Evolutionary conservation across 2,113 vertebrate species (phyloP).

Genomic region (Anguilla rostrata): DNA sequence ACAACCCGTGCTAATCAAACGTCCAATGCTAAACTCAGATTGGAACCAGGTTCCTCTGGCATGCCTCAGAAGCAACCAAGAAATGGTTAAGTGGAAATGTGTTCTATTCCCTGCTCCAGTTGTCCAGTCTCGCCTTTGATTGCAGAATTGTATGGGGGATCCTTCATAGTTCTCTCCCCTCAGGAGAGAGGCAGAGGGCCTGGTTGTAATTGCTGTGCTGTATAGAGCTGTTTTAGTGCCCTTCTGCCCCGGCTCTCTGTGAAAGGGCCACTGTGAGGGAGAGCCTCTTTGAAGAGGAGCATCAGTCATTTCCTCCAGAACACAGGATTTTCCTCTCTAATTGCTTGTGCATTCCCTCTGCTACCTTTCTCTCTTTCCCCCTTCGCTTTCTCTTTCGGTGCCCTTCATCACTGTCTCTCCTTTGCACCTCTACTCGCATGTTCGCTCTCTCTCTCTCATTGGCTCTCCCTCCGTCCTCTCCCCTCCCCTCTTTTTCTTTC

Average conservation of each 20-base stretch:
- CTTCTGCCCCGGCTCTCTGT: not conserved
- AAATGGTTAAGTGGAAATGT: not conserved
- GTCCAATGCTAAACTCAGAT: too few species aligned
- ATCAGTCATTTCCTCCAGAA: conserved; percentile 3
- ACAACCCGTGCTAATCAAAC: too few species aligned
- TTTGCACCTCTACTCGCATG: too few species aligned
- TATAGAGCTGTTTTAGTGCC: not conserved
- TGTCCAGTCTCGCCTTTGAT: not conserved
- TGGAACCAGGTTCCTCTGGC: too few species aligned
- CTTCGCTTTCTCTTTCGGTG: not conserved
- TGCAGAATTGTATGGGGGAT: not conserved
- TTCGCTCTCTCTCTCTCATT: not conserved
- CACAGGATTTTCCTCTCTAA: not conserved
- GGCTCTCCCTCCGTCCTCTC: not conserved
- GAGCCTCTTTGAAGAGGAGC: not conserved
- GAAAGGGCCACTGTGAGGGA: not conserved
- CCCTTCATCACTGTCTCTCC: not conserved
- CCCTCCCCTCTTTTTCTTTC: not conserved
- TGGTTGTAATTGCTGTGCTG: not conserved
- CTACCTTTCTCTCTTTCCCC: not conserved
- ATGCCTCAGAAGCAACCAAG: too few species aligned
- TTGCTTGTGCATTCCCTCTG: not conserved
- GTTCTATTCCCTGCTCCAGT: not conserved
- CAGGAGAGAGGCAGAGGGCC: not conserved
- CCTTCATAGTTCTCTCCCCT: not conserved